phyloP scores from a whole-genome alignment of 1,140 invertebrate species.

The Drosophila nigrodunni region DNA sequence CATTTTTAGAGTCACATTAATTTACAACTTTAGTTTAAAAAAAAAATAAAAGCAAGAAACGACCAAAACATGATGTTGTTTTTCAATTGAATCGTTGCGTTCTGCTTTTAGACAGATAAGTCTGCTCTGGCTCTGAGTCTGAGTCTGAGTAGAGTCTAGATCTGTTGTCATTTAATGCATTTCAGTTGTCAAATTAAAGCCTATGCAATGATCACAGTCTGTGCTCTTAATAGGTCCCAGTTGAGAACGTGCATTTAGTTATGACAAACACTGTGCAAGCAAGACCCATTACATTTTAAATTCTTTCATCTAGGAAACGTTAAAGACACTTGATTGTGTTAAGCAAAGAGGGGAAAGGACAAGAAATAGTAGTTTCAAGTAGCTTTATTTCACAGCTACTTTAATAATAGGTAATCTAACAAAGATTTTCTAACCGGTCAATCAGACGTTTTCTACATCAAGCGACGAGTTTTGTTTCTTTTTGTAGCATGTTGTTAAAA shows the following conservation, averaged over 20 bases:
- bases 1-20: slow-evolving; percentile 70
- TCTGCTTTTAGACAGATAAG: slow-evolving; percentile 80
- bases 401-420: background rate
- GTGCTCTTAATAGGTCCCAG: slow-evolving; percentile 41
- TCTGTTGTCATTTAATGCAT: slow-evolving; percentile 71
- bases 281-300: slow-evolving; percentile 31
- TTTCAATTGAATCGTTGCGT: slow-evolving; percentile 43
- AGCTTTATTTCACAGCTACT: too few relatives aligned
- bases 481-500: slow-evolving; percentile 30
- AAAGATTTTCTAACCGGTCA: background rate
- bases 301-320: slow-evolving; percentile 27
- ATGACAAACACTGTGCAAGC: slow-evolving; percentile 54
- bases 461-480: slow-evolving; percentile 3
- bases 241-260: slow-evolving; percentile 29
- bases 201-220: slow-evolving; percentile 45
- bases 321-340: background rate
- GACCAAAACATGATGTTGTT: slow-evolving; percentile 39
- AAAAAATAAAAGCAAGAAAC: slow-evolving; percentile 17
- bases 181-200: slow-evolving; percentile 79
- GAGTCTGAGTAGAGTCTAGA: background rate
- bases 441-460: slow-evolving; percentile 11
- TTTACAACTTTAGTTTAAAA: slow-evolving; percentile 73
- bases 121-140: slow-evolving; percentile 45
- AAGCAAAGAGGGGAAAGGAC: background rate
- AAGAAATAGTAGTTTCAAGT: background rate